Percentiles rank a stretch among this genome's conserved stretches.
Conservation (phyloP, 2,888 invertebrate genomes). For the Gryllus longicercus region DNA sequence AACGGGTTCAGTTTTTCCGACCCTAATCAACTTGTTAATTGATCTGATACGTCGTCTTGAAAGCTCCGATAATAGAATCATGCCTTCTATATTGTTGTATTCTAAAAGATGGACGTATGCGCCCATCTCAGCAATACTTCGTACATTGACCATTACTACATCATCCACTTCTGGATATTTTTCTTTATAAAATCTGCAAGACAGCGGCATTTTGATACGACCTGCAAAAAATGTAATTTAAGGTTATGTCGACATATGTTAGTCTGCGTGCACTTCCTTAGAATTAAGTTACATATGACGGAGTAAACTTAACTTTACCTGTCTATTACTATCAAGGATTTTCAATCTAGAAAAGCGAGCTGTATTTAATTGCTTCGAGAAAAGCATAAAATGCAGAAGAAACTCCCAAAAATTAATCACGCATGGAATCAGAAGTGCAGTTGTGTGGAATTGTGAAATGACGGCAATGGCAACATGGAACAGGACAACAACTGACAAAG, state of each 20-base stretch:
- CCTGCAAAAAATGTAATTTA: not conserved
- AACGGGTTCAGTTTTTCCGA: conserved; percentile 97
- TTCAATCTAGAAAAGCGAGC: too few species aligned
- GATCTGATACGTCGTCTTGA: conserved; percentile 98
- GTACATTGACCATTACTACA: conserved; percentile 98
- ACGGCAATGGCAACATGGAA: too few species aligned
- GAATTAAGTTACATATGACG: too few species aligned
- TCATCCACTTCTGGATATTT: conserved; percentile 98
- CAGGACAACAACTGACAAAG: too few species aligned
- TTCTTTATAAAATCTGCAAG: conserved; percentile 95
- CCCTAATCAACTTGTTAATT: conserved; percentile 97
- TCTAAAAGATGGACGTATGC: conserved; percentile 97
- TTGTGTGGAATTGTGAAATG: too few species aligned
- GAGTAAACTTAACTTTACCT: too few species aligned
- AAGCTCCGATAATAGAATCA: conserved; percentile 97
- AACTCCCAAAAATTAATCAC: too few species aligned
- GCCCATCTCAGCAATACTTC: conserved; percentile 99
- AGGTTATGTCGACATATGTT: conserved; percentile 24
- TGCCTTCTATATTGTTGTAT: conserved; percentile 98
- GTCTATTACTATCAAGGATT: too few species aligned
- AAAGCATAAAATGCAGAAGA: too few species aligned
- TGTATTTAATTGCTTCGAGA: too few species aligned
- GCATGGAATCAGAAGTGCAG: too few species aligned
- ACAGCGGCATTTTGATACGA: conserved; percentile 73
- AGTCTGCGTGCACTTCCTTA: too few species aligned